A percentile compares a stretch with the other conserved stretches of the same genome.
Evolutionary conservation across 2,888 invertebrate genomes (phyloP).

Genomic region (Alviniconcha strummeri): DNA sequence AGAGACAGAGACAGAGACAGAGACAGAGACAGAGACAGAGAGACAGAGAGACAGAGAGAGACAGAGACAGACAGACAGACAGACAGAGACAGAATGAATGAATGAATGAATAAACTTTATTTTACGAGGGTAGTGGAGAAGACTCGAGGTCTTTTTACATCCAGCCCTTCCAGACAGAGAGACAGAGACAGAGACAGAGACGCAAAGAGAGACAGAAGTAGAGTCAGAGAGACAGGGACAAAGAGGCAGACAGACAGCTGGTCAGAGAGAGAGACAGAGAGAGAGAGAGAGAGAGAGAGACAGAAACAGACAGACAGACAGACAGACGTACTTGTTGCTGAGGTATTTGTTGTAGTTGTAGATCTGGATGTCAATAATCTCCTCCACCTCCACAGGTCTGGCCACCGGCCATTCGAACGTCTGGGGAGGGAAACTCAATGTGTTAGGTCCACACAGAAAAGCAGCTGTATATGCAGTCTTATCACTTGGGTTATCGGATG

Average conservation of each 20-base stretch:
- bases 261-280: neutral
- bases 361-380: slow-evolving; percentile 78
- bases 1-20: neutral
- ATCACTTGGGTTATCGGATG: too few relatives aligned
- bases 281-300: neutral
- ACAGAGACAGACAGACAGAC: neutral
- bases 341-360: slow-evolving; percentile 79
- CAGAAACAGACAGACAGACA: neutral
- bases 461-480: too few relatives aligned
- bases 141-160: too few relatives aligned
- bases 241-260: neutral
- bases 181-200: slow-evolving; percentile 11
- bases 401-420: slow-evolving; percentile 83
- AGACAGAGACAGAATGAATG: neutral
- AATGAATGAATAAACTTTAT: too few relatives aligned
- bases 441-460: too few relatives aligned
- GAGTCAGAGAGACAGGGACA: neutral
- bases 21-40: neutral
- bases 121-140: too few relatives aligned
- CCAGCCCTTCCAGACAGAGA: too few relatives aligned
- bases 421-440: slow-evolving; percentile 43
- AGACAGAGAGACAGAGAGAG: neutral
- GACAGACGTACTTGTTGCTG: slow-evolving; percentile 74
- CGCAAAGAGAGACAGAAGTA: neutral
- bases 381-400: slow-evolving; percentile 79